These are phyloP conservation scores for Drosophila nannoptera DNA, from an alignment of 1,140 invertebrate species.

Conservation along the genomic window DNA sequence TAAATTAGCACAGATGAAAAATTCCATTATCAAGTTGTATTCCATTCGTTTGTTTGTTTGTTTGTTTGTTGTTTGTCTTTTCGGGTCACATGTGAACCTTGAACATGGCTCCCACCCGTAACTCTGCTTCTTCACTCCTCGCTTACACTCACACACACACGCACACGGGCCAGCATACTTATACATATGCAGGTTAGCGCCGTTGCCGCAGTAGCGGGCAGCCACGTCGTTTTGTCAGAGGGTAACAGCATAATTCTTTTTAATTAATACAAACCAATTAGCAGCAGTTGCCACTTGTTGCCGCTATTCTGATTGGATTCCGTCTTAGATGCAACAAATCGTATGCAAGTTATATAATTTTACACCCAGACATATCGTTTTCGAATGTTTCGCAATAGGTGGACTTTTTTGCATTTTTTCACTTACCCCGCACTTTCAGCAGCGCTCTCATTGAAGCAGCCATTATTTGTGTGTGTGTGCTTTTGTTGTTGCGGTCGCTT, in stretches of 20 bases:
- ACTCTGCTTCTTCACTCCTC: constrained; percentile 34
- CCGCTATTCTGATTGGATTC: constrained; percentile 27
- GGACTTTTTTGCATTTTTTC: constrained; percentile 9
- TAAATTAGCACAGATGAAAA: background rate
- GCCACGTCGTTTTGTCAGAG: constrained; percentile 53
- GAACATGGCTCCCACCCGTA: constrained; percentile 38
- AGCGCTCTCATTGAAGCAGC: constrained; percentile 75
- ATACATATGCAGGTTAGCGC: background rate
- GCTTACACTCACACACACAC: constrained; percentile 2
- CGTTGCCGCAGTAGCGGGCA: constrained; percentile 10
- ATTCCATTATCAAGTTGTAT: constrained; percentile 7
- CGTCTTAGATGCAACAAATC: constrained; percentile 43
- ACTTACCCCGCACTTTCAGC: constrained; percentile 75
- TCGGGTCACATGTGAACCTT: constrained; percentile 71
- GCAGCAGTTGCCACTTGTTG: constrained; percentile 24
- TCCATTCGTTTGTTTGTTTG: background rate
- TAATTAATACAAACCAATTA: constrained; percentile 12
- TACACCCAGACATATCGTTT: constrained; percentile 27
- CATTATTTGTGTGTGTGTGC: constrained; percentile 55
- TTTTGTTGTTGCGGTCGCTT: constrained; percentile 59
- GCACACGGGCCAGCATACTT: background rate
- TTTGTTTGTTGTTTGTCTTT: constrained; percentile 41
- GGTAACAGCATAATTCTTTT: constrained; percentile 15
- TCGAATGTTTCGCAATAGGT: constrained; percentile 59
- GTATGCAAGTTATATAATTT: constrained; percentile 70